Conservation (phyloP, 2,888 invertebrate species). For the Tiliacea aurago region DNA sequence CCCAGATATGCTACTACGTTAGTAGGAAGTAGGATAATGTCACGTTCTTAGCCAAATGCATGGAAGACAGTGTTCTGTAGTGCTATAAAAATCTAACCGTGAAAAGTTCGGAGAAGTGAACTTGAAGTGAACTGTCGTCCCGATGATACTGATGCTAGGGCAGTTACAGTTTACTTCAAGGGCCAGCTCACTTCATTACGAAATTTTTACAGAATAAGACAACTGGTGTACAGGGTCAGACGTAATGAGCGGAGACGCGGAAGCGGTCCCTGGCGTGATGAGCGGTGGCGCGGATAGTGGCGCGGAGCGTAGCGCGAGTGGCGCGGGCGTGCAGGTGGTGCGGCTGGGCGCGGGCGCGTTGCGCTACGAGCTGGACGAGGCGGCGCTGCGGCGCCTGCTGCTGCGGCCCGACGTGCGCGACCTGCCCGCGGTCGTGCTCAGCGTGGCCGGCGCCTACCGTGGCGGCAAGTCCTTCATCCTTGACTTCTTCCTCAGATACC, state of each 20-base stretch:
- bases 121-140: not conserved
- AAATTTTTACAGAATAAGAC: not conserved
- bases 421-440: slow-evolving; percentile 70
- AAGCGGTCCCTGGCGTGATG: slow-evolving; percentile 63
- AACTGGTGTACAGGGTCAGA: slow-evolving; percentile 46
- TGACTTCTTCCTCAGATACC: slow-evolving; percentile 73
- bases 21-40: not conserved
- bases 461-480: slow-evolving; percentile 77
- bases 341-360: slow-evolving; percentile 39
- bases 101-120: not conserved
- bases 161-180: not conserved
- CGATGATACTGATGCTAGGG: not conserved
- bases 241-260: slow-evolving; percentile 58
- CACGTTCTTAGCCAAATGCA: not conserved
- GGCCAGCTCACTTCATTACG: not conserved
- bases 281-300: slow-evolving; percentile 63
- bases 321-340: slow-evolving; percentile 65
- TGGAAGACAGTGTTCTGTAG: not conserved
- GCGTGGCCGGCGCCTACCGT: slow-evolving; percentile 75
- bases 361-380: slow-evolving; percentile 64
- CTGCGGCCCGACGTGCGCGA: slow-evolving; percentile 63
- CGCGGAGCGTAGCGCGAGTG: slow-evolving; percentile 59
- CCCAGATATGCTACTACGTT: no score
- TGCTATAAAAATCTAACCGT: not conserved
- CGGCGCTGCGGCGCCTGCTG: slow-evolving; percentile 60